Conservation (phyloP, 2,797 vertebrate genomes). For the Gadopsis marmoratus region DNA sequence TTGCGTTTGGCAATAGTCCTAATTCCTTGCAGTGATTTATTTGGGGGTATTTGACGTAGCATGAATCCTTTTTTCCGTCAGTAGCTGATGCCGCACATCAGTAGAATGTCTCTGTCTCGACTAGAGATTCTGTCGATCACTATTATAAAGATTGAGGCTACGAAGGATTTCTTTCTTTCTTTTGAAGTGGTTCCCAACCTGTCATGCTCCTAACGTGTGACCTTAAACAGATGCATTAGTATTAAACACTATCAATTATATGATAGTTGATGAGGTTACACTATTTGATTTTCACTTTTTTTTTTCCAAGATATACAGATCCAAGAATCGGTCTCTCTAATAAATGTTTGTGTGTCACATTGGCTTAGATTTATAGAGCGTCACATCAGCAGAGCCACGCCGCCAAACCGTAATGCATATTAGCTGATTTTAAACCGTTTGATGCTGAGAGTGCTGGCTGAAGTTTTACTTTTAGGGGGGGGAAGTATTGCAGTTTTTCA, state of each 20-base stretch:
- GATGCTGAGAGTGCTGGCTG: too few relatives aligned
- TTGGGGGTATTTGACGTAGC: constrained; percentile 18
- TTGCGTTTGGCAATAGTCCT: background rate
- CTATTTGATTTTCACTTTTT: too few relatives aligned
- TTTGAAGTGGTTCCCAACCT: background rate
- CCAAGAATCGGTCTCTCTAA: too few relatives aligned
- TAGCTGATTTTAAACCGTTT: background rate
- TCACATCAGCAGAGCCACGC: background rate
- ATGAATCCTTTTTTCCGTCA: background rate
- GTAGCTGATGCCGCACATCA: background rate
- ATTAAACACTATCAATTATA: background rate
- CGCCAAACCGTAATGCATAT: background rate
- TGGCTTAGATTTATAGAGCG: too few relatives aligned
- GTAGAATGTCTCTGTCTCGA: background rate
- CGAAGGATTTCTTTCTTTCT: background rate
- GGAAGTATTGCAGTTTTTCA: too few relatives aligned
- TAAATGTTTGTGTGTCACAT: background rate
- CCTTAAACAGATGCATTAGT: background rate
- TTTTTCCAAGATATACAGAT: too few relatives aligned
- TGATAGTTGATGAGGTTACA: too few relatives aligned
- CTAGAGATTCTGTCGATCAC: background rate
- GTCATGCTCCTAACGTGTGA: background rate
- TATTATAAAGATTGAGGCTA: background rate
- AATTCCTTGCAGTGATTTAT: constrained; percentile 22
- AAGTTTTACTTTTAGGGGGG: too few relatives aligned